Evolutionary conservation across 2,113 vertebrate species (phyloP).

Genomic region (Axis porcinus): DNA sequence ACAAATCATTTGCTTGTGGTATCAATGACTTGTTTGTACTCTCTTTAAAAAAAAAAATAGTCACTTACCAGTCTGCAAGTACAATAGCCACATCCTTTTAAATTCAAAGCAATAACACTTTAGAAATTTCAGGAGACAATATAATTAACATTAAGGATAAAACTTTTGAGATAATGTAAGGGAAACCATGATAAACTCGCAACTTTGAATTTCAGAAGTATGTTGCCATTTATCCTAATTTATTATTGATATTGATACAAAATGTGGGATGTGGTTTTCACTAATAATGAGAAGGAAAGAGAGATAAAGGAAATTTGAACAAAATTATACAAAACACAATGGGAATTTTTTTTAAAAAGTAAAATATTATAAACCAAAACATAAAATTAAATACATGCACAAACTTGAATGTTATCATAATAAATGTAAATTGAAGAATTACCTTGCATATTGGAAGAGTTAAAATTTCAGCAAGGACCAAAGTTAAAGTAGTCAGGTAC

Average conservation of each 20-base stretch:
- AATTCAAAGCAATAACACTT: not conserved
- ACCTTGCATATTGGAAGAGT: not conserved
- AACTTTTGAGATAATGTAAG: not conserved
- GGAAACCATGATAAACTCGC: not conserved
- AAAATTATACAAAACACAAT: not conserved
- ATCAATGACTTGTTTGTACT: not conserved
- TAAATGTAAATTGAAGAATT: not conserved
- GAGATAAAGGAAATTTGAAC: not conserved
- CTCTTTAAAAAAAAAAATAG: not conserved
- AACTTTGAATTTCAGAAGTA: not conserved
- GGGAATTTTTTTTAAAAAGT: not conserved
- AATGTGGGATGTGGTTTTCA: not conserved
- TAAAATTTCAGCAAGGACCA: not conserved
- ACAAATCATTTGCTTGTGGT: not conserved
- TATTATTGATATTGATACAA: not conserved
- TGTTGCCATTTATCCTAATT: not conserved
- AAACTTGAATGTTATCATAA: not conserved
- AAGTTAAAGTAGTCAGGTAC: not conserved
- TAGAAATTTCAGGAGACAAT: not conserved
- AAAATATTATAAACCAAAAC: not conserved
- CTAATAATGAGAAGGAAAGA: not conserved
- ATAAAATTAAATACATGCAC: not conserved
- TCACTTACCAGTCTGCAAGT: not conserved
- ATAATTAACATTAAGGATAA: not conserved
- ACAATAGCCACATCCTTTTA: not conserved